These are phyloP conservation scores for Rutilus rutilus DNA, from an alignment of 2,113 vertebrate species.

Conservation along the genomic window DNA sequence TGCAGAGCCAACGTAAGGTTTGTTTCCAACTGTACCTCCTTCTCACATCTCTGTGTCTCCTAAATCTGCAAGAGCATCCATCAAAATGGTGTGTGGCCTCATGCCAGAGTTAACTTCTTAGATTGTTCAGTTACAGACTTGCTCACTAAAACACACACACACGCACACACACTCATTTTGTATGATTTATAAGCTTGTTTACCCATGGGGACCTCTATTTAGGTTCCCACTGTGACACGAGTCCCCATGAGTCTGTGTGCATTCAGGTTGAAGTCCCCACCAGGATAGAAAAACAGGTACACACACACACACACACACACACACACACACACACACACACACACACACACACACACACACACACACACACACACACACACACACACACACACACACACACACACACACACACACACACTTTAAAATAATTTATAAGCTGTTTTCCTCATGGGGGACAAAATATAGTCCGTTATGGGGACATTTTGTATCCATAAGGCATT, in stretches of 20 bases:
- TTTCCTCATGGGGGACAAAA: too few species aligned
- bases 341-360: neutral
- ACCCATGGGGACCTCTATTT: too few species aligned
- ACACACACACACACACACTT: neutral
- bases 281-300: too few species aligned
- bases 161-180: too few species aligned
- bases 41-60: constrained; percentile 55
- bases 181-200: too few species aligned
- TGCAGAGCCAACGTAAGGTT: constrained; percentile 33
- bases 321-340: neutral
- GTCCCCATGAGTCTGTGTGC: too few species aligned
- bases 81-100: constrained; percentile 63
- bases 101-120: constrained; percentile 72
- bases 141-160: neutral
- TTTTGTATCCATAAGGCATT: too few species aligned
- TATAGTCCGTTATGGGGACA: too few species aligned
- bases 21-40: constrained; percentile 54
- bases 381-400: neutral
- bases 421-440: too few species aligned
- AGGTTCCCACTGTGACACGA: too few species aligned
- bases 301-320: neutral
- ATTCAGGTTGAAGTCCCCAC: too few species aligned
- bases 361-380: neutral
- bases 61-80: constrained; percentile 62
- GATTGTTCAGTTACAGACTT: constrained; percentile 39